phyloP scores from a whole-genome alignment of 2,797 vertebrate genomes.

The Enteromius afrohamiltoni region DNA sequence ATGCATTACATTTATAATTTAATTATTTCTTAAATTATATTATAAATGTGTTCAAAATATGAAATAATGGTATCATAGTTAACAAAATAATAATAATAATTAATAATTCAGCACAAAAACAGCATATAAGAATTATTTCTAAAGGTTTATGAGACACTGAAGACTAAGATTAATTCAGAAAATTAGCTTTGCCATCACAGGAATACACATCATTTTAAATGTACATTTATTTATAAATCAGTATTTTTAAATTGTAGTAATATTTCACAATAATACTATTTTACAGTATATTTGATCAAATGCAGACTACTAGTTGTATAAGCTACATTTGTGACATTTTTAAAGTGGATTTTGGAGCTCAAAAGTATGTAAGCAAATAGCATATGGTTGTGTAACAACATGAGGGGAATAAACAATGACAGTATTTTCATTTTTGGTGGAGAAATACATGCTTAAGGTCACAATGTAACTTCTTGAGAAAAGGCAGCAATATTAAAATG shows the following conservation, averaged over 20 bases:
- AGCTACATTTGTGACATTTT: neutral
- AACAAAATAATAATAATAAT: neutral
- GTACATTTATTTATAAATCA: neutral
- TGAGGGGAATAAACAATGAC: constrained; percentile 14
- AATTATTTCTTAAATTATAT: too few species aligned
- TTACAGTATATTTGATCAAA: neutral
- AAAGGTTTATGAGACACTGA: neutral
- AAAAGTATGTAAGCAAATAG: neutral
- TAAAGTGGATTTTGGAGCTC: neutral
- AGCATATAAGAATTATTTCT: neutral
- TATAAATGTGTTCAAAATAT: neutral
- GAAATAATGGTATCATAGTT: neutral
- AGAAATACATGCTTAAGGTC: neutral
- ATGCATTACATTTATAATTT: neutral
- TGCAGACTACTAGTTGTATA: neutral
- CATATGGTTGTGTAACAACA: neutral
- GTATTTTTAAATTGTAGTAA: neutral
- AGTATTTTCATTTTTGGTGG: neutral
- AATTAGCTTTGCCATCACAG: neutral
- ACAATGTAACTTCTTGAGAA: neutral
- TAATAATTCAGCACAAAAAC: neutral
- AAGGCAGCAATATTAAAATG: constrained; percentile 4
- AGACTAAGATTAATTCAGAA: neutral
- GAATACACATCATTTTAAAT: neutral
- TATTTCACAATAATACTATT: neutral